Evolutionary conservation across 92 coral and sea anemone species (phyloP), one percentile per base, ranked within the genome.

Genomic region (Porites evermanni): DNA sequence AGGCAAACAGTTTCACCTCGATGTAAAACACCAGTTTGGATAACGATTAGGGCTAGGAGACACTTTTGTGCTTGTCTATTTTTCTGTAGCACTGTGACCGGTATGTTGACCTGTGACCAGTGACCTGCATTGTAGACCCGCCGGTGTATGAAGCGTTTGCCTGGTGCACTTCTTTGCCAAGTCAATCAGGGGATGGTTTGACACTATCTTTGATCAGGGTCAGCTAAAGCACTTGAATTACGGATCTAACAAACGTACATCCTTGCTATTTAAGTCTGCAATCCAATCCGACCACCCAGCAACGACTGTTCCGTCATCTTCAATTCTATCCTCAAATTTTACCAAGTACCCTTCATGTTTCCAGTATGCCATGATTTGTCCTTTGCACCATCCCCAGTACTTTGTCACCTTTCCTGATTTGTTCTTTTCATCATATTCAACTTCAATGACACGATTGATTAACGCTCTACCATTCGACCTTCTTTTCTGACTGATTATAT

Each of bases 211-310:
- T 24, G 26, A 24, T 24, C 26, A 24, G 26, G 26, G 26, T 24
- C 26, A 24, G 26, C 26, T 24, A 24, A 24, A 24, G 26, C 26
- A 24, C 26, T 24, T 24, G 68, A 56, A 18, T 70, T 13, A 78
- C 61, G 44, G 61, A 75, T 51, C 89, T 56, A 75, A 77, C 13
- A 70, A 59, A 64, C 89, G 89, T 6, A 88, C 91, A 84, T 88
- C 89, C 24, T 70, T 67, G 32, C 78, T 74, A 47, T 84, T 88
- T 44, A 88, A 88, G 74, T 88, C 91, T 70, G 67, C 79, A 19
- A 88, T 88, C 91, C 91, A 88, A 64, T 86, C 90, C 4, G 90
- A 78, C 87, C 90, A 86, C 29, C 90, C 80, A 2, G n/a, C 86
- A 6, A 86, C 67, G 52, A 78, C 72, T 11, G 29, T 64, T 61